These are phyloP conservation scores for fruit fly (Drosophila melanogaster) DNA, from an alignment of 1,140 invertebrate species.

Conservation along the genomic window DNA sequence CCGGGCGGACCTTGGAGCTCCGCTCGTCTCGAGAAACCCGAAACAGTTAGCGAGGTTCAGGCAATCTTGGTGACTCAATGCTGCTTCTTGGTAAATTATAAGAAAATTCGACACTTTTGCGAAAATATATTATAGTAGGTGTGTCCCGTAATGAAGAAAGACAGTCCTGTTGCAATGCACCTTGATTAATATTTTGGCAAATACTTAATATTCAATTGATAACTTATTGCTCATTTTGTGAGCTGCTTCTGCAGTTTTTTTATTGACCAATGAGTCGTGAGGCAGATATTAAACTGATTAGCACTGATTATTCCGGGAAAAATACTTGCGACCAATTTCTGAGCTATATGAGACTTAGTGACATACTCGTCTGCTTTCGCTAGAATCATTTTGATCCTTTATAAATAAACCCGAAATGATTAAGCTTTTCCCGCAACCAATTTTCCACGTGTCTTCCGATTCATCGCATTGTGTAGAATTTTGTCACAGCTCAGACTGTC, in stretches of 20 bases:
- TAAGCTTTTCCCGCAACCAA: neutral
- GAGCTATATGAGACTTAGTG: neutral
- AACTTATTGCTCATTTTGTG: neutral
- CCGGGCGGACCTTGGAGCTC: neutral
- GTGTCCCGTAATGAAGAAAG: neutral
- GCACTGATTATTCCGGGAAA: slow-evolving; percentile 19
- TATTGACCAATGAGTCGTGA: neutral
- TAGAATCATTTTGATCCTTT: slow-evolving; percentile 4
- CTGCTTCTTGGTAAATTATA: neutral
- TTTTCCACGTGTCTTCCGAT: slow-evolving; percentile 4
- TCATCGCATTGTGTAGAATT: slow-evolving; percentile 4
- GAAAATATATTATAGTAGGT: too few relatives aligned
- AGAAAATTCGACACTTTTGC: neutral
- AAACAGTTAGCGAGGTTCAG: slow-evolving; percentile 15
- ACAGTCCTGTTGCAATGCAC: neutral
- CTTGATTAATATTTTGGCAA: neutral
- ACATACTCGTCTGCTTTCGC: neutral
- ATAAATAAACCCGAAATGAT: slow-evolving; percentile 22
- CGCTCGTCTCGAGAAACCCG: slow-evolving; percentile 7
- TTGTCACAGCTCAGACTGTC: slow-evolving; percentile 6
- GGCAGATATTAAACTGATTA: slow-evolving; percentile 21
- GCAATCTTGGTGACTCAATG: slow-evolving; percentile 9
- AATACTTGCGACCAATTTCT: neutral
- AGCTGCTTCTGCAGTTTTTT: slow-evolving; percentile 7
- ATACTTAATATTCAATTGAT: slow-evolving; percentile 21